phyloP scores from a whole-genome alignment of 2,888 invertebrate species.

The Anthophora plumipes region DNA sequence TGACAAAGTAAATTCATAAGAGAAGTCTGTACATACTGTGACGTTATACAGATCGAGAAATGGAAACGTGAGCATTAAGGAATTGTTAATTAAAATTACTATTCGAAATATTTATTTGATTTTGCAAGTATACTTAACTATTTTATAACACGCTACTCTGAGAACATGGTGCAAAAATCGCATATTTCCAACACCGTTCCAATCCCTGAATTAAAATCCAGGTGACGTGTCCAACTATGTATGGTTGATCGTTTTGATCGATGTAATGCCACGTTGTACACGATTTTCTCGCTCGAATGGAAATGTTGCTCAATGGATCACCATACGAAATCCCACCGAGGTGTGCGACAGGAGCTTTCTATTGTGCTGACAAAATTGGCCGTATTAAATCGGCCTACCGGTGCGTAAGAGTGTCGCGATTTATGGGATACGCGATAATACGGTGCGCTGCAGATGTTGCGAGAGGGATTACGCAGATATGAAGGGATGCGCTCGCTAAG shows the following conservation, averaged over 20 bases:
- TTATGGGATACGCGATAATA: slow-evolving; percentile 36
- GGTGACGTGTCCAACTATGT: background rate
- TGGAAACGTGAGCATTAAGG: too few relatives aligned
- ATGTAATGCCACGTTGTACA: background rate
- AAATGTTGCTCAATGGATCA: background rate
- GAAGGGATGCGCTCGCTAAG: slow-evolving; percentile 6
- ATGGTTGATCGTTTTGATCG: background rate
- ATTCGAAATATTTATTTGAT: too few relatives aligned
- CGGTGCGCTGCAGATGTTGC: slow-evolving; percentile 25
- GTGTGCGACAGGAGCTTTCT: background rate
- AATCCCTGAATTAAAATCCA: slow-evolving; percentile 16
- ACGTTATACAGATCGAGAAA: too few relatives aligned
- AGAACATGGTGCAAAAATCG: too few relatives aligned
- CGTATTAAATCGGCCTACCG: slow-evolving; percentile 18
- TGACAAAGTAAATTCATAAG: too few relatives aligned
- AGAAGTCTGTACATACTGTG: too few relatives aligned
- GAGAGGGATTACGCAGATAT: slow-evolving; percentile 25
- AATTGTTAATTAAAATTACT: too few relatives aligned
- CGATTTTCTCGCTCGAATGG: background rate
- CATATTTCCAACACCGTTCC: too few relatives aligned
- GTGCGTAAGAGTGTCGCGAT: slow-evolving; percentile 19
- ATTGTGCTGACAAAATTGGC: slow-evolving; percentile 5
- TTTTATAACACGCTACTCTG: too few relatives aligned
- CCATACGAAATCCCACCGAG: background rate
- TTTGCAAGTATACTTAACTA: too few relatives aligned